Evolutionary conservation across 2,797 vertebrate genomes (phyloP).

Genomic region (Selene dorsalis): DNA sequence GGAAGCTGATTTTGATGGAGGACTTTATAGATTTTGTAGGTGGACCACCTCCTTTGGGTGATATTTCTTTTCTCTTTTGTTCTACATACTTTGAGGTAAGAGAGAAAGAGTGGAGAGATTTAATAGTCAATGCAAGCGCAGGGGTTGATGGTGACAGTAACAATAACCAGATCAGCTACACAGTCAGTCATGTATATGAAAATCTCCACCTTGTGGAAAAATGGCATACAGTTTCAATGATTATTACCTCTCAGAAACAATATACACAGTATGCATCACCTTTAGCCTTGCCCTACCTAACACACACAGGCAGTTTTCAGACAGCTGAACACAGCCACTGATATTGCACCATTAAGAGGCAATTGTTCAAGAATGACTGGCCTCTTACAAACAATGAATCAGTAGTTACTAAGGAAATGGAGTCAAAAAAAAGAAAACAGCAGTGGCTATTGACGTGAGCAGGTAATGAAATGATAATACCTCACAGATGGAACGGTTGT

Average conservation of each 20-base stretch:
- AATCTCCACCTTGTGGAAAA: constrained; percentile 56
- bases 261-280: constrained; percentile 34
- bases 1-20: constrained; percentile 84
- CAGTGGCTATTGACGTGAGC: constrained; percentile 65
- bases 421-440: constrained; percentile 76
- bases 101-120: constrained; percentile 49
- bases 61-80: constrained; percentile 82
- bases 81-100: constrained; percentile 75
- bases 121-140: constrained; percentile 27
- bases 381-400: constrained; percentile 78
- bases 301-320: constrained; percentile 34
- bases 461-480: constrained; percentile 84
- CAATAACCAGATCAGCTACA: constrained; percentile 62
- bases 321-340: constrained; percentile 61
- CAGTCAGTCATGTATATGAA: constrained; percentile 65
- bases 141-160: constrained; percentile 57
- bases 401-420: constrained; percentile 82
- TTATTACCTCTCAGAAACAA: constrained; percentile 60
- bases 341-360: constrained; percentile 71
- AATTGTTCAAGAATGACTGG: constrained; percentile 75
- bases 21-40: constrained; percentile 85
- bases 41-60: constrained; percentile 79
- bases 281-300: constrained; percentile 45
- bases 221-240: constrained; percentile 44
- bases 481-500: constrained; percentile 76